Base-by-base conservation (phyloP, 2,113 vertebrate genomes). In the Tor tambroides region DNA sequence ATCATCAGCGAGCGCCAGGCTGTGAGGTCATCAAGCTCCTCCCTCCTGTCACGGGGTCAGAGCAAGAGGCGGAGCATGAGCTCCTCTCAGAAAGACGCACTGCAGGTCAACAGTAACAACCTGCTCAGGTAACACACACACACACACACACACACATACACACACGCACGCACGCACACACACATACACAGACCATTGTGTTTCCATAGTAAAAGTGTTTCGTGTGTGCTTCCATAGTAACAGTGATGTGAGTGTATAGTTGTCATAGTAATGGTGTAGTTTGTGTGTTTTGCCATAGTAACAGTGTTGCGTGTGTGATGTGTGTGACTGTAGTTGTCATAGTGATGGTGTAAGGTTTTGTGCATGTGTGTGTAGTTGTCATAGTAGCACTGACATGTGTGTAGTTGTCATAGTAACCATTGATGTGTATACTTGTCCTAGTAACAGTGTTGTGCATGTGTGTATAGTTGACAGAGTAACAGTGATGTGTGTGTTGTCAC, bases 21-120 rank as follows among this genome's bases (percentile, higher is more conserved):
- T 0, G 79, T 84, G 17, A 30, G 17, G 8, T 61, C 75, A 4
- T 56, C 81, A 67, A 83, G 84, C 79, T 81, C 77, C 15, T 51
- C 41, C 32, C 35, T 76, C 8, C 75, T 51, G 80, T 26, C 56
- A 21, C 23, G 26, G 49, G 86, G 90, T 0, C 78, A 88, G 86
- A 89, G 46, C 87, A 95, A 95, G 85, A 93, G 95, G 74, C 92
- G 94, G 43, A 96, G 95, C 86, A 87, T 95, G 43, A 94, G 93
- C 91, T 90, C 92, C 85, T 91, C 69, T 4, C 67, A 4, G 86
- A 91, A 32, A 69, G 65, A 81, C 89, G 89, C 67, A 51, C 85
- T 89, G 15, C 87, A 88, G 51, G 17, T 84, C 87, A 67, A 32
- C 26, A 23, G 59, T 21, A n/a, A 80, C 86, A 92, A 86, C 86